Conservation (phyloP, 2,113 vertebrate species). For the Ailurus styani region DNA sequence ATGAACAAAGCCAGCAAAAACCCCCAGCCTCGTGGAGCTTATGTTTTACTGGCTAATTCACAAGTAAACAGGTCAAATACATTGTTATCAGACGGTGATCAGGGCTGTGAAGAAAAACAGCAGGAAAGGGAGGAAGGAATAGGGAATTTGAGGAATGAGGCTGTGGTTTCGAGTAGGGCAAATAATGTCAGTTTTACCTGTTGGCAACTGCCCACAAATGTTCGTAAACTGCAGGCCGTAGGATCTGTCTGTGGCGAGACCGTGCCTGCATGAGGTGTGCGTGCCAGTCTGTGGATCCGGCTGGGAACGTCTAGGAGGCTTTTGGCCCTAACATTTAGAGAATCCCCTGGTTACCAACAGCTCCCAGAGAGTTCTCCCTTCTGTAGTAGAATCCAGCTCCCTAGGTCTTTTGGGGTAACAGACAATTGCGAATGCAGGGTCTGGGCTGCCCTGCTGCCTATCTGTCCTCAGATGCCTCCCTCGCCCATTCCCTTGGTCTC, state of each 20-base stretch:
- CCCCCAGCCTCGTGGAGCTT: not conserved
- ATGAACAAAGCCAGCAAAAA: not conserved
- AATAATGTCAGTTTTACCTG: not conserved
- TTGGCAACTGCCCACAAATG: not conserved
- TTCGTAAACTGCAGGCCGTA: not conserved
- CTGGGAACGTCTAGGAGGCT: not conserved
- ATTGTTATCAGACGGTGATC: not conserved
- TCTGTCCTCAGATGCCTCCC: not conserved
- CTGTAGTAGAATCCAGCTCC: not conserved
- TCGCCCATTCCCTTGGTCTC: not conserved
- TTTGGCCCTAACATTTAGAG: not conserved
- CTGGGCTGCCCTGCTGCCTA: not conserved
- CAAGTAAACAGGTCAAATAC: not conserved
- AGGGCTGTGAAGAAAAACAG: not conserved
- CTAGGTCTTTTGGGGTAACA: not conserved
- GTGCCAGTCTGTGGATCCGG: accelerated
- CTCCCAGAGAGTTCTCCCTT: not conserved
- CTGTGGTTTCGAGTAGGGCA: not conserved
- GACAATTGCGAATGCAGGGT: not conserved
- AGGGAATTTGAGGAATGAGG: not conserved
- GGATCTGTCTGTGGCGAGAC: not conserved
- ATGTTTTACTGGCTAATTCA: not conserved
- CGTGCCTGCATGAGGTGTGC: accelerated
- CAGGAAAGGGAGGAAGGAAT: not conserved
- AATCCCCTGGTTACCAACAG: not conserved